Evolutionary conservation across 2,113 vertebrate genomes (phyloP), one percentile per base, ranked within the genome.

Genomic region (Antennarius striatus): DNA sequence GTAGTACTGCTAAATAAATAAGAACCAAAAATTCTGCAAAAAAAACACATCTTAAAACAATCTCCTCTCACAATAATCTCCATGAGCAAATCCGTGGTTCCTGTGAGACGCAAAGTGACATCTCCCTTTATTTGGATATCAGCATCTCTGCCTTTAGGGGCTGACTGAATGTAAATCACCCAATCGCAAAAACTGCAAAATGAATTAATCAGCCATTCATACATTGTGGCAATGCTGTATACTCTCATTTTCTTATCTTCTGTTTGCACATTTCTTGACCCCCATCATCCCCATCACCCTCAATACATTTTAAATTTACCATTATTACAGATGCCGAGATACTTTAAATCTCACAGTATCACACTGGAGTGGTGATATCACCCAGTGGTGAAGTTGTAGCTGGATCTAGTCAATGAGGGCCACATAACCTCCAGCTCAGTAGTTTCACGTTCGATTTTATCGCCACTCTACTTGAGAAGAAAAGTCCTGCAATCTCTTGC

Each of bases 171-270:
- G 66, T 68, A 79, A 82, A 85, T 83, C 79, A 68, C 69, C 82
- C 81, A 77, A 79, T 88, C 46, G 40, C 63, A 75, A 62, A 77
- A 86, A 60, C 63, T 69, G 62, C 84, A 80, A 79, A 81, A 83
- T 56, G 77, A 85, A 88, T 83, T 78, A 79, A 87, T 88, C 88
- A 81, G 54, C 76, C 76, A 68, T 77, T 87, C 79, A 71, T 73
- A 72, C 82, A 81, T 78, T 71, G 75, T 80, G 77, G 81, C 84
- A 85, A 78, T 74, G 77, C 65, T 58, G 54, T 64, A 80, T 88
- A 84, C 79, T 85, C 83, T 86, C 80, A 85, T 83, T 88, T 86
- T 71, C 82, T 86, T 88, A 86, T 90, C 87, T 76, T 71, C 71
- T 74, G 60, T 28, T 49, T 51, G 65, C 85, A 86, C 85, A 82